Evolutionary conservation across 2,888 invertebrate genomes (phyloP), one percentile per base, ranked within the genome.

Genomic region (Drosophila nigricruria): DNA sequence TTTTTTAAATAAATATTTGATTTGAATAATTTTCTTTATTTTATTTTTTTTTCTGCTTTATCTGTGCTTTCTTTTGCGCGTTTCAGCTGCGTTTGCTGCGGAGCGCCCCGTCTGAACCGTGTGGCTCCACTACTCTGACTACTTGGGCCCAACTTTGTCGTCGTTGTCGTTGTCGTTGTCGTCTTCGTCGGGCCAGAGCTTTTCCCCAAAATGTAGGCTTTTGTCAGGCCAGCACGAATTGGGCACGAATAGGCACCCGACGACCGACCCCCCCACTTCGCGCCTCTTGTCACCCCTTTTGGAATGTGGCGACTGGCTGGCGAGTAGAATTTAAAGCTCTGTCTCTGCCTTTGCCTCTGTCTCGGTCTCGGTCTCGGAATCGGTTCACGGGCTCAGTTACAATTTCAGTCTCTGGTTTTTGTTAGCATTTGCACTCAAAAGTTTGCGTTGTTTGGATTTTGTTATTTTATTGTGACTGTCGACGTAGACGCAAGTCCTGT

Each of bases 41-140:
- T 47, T 10, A 9, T 57, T 50, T 61, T 54, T 59, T 53, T 50
- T 59, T 34, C 30, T 47, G 12, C 34, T 79, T 65, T 53, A 57
- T 73, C 45, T 71, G 43, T 57, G 57, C 68, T 62, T 70, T 58
- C 68, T 70, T 60, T 77, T 78, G 73, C 74, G 70, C 70, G 73
- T 30, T 56, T 78, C 57, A 27, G 56, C 36, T 78, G 64, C 75
- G 62, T 66, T 66, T 64, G 75, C 72, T 64, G 81, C 84, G 84
- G 84, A 84, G 89, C 89, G 80, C 75, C 76, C 78, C 84, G 90
- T 91, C 91, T 89, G 89, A 73, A 86, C 91, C 82, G 82, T 83
- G 82, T 88, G 91, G 91, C 90, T 91, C 89, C 91, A 89, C 90
- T 81, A 80, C 90, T 91, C 91, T 89, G 91, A 91, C 91, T 91